A percentile compares a stretch with the other conserved stretches of the same genome.
Evolutionary conservation across 2,888 invertebrate species (phyloP).

Genomic region (Drosophila neoperkinsi): DNA sequence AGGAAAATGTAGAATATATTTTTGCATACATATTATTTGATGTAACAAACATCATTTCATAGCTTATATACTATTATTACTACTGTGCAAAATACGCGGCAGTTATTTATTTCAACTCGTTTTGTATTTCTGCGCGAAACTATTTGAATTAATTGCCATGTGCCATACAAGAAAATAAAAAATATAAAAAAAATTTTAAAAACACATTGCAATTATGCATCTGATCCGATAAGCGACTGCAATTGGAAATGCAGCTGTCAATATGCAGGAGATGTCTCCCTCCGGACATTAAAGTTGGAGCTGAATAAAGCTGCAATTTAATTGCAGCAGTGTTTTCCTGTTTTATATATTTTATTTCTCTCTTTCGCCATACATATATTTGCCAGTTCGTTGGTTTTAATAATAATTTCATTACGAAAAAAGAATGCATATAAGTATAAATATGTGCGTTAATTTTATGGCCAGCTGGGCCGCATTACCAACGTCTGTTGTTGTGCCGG

Average conservation of each 20-base stretch:
- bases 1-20: background rate
- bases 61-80: slow-evolving; percentile 22
- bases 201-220: slow-evolving; percentile 45
- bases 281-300: slow-evolving; percentile 41
- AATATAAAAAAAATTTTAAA: background rate
- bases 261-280: slow-evolving; percentile 32
- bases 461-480: slow-evolving; percentile 59
- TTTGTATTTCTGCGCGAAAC: slow-evolving; percentile 14
- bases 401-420: slow-evolving; percentile 54
- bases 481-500: slow-evolving; percentile 47
- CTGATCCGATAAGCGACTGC: slow-evolving; percentile 55
- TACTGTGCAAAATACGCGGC: slow-evolving; percentile 20
- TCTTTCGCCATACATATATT: slow-evolving; percentile 23
- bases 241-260: slow-evolving; percentile 59
- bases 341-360: slow-evolving; percentile 1
- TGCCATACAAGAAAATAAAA: slow-evolving; percentile 6
- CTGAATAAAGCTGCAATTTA: slow-evolving; percentile 46
- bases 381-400: slow-evolving; percentile 55
- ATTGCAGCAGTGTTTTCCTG: slow-evolving; percentile 19
- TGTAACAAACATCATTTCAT: background rate
- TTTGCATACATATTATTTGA: background rate
- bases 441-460: slow-evolving; percentile 69
- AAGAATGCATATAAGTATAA: slow-evolving; percentile 34
- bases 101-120: slow-evolving; percentile 23
- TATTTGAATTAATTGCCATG: slow-evolving; percentile 52